A percentile compares a stretch with the other conserved stretches of the same genome.
These are phyloP conservation scores for Lysandra bellargus DNA, from an alignment of 2,888 invertebrate genomes.

Conservation along the genomic window DNA sequence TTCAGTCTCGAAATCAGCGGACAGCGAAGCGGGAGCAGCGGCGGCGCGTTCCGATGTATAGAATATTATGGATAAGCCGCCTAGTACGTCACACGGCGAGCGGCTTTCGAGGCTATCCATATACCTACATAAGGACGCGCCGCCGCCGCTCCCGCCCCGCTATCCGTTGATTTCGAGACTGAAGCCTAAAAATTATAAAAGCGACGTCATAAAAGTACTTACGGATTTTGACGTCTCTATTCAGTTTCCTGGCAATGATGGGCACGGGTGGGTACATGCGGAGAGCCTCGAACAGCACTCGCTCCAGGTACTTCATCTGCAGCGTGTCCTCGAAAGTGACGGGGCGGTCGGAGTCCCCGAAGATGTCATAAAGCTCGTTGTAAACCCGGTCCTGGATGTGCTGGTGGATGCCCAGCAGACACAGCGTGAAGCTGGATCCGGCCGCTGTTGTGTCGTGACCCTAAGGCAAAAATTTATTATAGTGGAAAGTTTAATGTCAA, in stretches of 20 bases:
- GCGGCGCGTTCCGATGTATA: no score
- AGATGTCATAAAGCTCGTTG: constrained; percentile 87
- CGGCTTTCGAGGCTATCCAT: no score
- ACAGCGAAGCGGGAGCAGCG: no score
- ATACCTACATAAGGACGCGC: no score
- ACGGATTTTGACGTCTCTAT: constrained; percentile 85
- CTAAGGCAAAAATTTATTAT: constrained; percentile 45
- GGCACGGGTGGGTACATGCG: constrained; percentile 91
- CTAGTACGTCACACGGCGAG: no score
- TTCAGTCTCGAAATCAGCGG: no score
- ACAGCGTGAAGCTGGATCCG: constrained; percentile 92
- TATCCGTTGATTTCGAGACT: no score
- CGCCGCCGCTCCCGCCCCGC: no score
- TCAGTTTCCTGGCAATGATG: constrained; percentile 86
- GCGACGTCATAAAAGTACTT: constrained; percentile 36
- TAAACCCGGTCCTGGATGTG: constrained; percentile 88
- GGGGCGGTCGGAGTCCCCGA: constrained; percentile 88
- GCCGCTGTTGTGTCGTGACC: constrained; percentile 82
- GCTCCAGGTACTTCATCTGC: constrained; percentile 90
- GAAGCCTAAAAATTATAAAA: no score
- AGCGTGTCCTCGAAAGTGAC: constrained; percentile 88
- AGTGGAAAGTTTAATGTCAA: no score
- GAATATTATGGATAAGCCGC: no score
- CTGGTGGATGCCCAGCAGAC: constrained; percentile 89
- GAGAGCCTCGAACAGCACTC: constrained; percentile 88